A percentile compares a stretch with the other conserved stretches of the same genome.
Conservation (phyloP, 2,797 vertebrate species). For the Tenualosa ilisha region DNA sequence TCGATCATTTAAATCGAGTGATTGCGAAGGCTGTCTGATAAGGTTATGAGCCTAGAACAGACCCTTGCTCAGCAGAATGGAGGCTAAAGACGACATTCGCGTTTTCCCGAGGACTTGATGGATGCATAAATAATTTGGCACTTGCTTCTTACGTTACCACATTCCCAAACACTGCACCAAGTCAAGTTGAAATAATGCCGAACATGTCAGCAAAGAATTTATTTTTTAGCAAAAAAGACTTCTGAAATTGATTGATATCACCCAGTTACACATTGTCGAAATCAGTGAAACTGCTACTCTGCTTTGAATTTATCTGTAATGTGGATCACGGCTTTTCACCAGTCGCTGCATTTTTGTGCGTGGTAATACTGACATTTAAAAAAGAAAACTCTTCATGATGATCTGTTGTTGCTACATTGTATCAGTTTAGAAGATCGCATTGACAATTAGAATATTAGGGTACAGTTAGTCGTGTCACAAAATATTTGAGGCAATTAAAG, state of each 20-base stretch:
- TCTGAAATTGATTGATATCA: background rate
- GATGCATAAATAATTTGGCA: slow-evolving; percentile 11
- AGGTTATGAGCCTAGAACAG: background rate
- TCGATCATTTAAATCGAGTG: no score
- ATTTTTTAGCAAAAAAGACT: background rate
- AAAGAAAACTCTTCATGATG: no score
- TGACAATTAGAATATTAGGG: no score
- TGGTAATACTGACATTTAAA: no score
- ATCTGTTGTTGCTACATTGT: no score
- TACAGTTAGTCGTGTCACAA: no score
- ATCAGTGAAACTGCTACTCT: background rate
- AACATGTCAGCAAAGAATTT: background rate
- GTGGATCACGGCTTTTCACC: background rate
- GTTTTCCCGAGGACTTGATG: background rate
- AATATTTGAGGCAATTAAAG: no score
- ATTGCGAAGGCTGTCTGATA: background rate
- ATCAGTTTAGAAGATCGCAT: no score
- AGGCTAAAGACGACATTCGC: background rate
- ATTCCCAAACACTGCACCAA: background rate
- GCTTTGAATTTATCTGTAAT: background rate
- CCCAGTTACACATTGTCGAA: background rate
- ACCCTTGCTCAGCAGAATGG: background rate
- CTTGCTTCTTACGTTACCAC: background rate
- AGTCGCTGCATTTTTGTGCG: background rate
- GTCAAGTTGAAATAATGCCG: background rate